Percentiles rank a stretch among this genome's conserved stretches.
Evolutionary conservation across 1,140 invertebrate genomes (phyloP).

Genomic region (Lepidurus couesii): DNA sequence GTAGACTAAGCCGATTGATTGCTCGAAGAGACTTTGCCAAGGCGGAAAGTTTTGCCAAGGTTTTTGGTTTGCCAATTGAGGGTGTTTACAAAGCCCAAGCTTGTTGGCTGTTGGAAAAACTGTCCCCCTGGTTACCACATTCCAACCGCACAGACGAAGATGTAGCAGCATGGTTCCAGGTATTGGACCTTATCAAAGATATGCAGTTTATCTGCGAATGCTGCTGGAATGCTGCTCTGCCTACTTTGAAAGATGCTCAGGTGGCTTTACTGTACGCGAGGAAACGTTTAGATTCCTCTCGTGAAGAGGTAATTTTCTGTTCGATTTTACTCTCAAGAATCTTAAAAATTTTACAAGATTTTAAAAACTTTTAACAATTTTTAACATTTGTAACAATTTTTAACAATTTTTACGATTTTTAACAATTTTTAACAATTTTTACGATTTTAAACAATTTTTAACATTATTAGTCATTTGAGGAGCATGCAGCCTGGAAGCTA

Average conservation of each 20-base stretch:
- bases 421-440: too few relatives aligned
- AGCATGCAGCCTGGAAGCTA: neutral
- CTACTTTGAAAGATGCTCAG: slow-evolving; percentile 28
- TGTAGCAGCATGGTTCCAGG: slow-evolving; percentile 21
- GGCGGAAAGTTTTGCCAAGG: slow-evolving; percentile 33
- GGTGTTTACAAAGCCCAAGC: slow-evolving; percentile 35
- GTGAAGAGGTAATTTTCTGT: neutral
- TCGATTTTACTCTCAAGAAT: neutral
- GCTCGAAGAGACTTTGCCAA: slow-evolving; percentile 35
- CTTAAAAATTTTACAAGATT: too few relatives aligned
- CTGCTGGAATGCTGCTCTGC: slow-evolving; percentile 35
- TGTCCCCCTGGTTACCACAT: slow-evolving; percentile 32
- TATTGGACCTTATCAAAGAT: slow-evolving; percentile 29
- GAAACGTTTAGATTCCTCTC: slow-evolving; percentile 23
- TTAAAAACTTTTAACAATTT: too few relatives aligned
- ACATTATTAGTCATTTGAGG: neutral
- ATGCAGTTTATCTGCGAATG: slow-evolving; percentile 34
- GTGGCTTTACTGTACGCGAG: slow-evolving; percentile 30
- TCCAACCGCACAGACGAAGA: neutral
- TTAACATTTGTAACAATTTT: too few relatives aligned
- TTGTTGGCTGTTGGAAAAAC: slow-evolving; percentile 32
- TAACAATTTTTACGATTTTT: too few relatives aligned
- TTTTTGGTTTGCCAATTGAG: slow-evolving; percentile 31
- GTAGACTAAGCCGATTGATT: slow-evolving; percentile 32
- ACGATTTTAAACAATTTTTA: too few relatives aligned